Percentiles rank a stretch among this genome's conserved stretches.
Conservation (phyloP, 2,888 invertebrate genomes). For the Dinocampus coccinellae region DNA sequence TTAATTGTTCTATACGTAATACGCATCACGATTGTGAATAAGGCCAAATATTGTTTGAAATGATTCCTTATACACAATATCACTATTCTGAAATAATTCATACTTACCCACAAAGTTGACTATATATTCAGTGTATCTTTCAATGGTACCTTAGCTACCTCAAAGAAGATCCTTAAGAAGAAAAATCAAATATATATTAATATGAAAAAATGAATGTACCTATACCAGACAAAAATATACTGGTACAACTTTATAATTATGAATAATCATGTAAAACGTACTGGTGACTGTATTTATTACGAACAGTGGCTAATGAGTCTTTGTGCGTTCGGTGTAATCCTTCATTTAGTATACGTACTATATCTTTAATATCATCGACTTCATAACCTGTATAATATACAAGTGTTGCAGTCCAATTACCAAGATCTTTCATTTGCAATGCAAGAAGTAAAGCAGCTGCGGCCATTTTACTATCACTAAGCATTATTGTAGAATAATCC, state of each 20-base stretch:
- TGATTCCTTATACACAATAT: too few relatives aligned
- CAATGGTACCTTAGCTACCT: slow-evolving; percentile 88
- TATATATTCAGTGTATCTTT: slow-evolving; percentile 64
- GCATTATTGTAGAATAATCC: slow-evolving; percentile 86
- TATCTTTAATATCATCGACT: slow-evolving; percentile 79
- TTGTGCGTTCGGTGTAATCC: slow-evolving; percentile 84
- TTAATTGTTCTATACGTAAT: background rate
- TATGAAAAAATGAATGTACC: too few relatives aligned
- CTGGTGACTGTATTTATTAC: slow-evolving; percentile 94
- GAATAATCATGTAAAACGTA: slow-evolving; percentile 65
- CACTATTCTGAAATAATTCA: slow-evolving; percentile 39
- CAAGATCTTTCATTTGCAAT: slow-evolving; percentile 84
- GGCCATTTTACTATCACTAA: slow-evolving; percentile 91
- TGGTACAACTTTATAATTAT: background rate
- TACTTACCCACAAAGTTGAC: slow-evolving; percentile 43
- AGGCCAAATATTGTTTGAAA: background rate
- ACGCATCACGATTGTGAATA: background rate
- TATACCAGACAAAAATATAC: background rate
- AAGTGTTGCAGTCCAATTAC: slow-evolving; percentile 81
- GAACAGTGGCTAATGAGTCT: slow-evolving; percentile 85
- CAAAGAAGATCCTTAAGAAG: slow-evolving; percentile 82
- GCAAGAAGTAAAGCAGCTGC: slow-evolving; percentile 91
- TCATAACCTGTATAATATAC: slow-evolving; percentile 86
- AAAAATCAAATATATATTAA: slow-evolving; percentile 35
- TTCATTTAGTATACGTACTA: slow-evolving; percentile 81